Conservation (phyloP, 2,113 vertebrate genomes). For the Vulpes ferrilata region DNA sequence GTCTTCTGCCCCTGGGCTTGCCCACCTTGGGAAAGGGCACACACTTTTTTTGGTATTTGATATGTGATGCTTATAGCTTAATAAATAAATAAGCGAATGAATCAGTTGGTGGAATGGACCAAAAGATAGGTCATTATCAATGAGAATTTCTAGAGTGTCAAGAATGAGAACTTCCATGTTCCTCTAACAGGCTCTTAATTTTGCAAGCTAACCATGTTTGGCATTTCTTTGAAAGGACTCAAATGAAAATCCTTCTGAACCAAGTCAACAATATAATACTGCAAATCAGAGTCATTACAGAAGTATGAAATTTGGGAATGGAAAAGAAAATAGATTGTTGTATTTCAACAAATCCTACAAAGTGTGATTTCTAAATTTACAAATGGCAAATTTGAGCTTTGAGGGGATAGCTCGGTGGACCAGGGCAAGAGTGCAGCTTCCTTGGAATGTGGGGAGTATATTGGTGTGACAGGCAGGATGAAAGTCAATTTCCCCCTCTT, state of each 20-base stretch:
- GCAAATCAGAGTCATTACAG: background rate
- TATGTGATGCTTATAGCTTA: background rate
- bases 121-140: background rate
- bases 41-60: background rate
- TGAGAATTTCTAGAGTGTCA: background rate
- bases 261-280: background rate
- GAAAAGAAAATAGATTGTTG: background rate
- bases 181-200: background rate
- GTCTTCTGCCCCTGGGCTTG: background rate
- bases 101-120: background rate
- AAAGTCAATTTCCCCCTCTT: background rate
- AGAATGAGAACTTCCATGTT: background rate
- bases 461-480: background rate
- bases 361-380: background rate
- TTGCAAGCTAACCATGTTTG: background rate
- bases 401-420: background rate
- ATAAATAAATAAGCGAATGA: background rate
- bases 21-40: background rate
- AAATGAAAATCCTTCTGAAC: slow-evolving; percentile 1
- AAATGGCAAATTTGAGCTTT: background rate
- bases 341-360: background rate
- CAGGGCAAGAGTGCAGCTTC: background rate
- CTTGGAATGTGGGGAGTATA: background rate
- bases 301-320: background rate
- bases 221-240: background rate